Evolutionary conservation across 92 coral and sea anemone species (phyloP), one percentile per base, ranked within the genome.

Genomic region (Paramuricea clavata): DNA sequence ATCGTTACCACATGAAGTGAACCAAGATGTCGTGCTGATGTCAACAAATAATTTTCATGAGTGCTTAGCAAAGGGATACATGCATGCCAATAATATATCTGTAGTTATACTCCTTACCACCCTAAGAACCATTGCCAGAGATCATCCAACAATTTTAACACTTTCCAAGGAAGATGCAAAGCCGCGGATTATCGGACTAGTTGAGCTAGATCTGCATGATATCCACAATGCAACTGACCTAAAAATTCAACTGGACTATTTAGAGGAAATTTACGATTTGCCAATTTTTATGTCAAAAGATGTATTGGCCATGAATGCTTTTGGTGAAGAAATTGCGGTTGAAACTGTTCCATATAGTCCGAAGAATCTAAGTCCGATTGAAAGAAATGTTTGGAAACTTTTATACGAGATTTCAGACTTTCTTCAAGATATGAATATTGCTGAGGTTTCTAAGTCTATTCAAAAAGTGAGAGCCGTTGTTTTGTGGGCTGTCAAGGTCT

Each of bases 281-380:
- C 69, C 62, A 67, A 88, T 86, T 56, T 61, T 85, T 42, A 70
- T 94, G 33, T 97, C 99, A 31, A 86, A 85, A 80, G 98, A 95
- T 61, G 74, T 93, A 12, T 80, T 97, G 27, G 98, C 98, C 34
- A 62, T 97, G 91, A 95, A 94, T 81, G 82, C 80, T 19, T 97
- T 56, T 84, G 94, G 98, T 19, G 97, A 91, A 81, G 85, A 83
- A 52, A 85, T 88, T 11, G 57, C 60, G 17, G 97, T 89, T 33
- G 84, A 88, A 47, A 43, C 77, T 0, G 16, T 85, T n/a, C 68
- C 27, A 35, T 94, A 70, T 49, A 35, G 90, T 26, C 26, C 41
- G n/a, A 27, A 42, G 27, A 74, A 70, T 60, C 70, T 44, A 0
- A 69, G 70, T 57, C 52, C 78, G 19, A 67, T 81, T 12, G 69